These are phyloP conservation scores for Agriopis aurantiaria DNA, from an alignment of 2,888 invertebrate genomes.

Conservation along the genomic window DNA sequence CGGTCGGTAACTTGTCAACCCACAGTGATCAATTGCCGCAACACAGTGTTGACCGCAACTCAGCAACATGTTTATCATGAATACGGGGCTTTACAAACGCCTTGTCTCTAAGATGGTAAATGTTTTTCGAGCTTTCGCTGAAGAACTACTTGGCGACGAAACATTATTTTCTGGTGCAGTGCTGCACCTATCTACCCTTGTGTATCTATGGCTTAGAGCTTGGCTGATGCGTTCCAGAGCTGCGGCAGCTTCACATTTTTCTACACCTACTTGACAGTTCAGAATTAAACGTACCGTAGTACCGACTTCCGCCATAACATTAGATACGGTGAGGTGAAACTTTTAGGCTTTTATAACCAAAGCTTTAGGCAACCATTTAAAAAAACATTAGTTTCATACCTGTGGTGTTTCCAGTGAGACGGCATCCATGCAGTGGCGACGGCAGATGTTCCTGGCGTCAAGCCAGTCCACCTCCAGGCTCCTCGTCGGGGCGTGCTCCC, in stretches of 20 bases:
- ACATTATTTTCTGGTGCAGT: not conserved
- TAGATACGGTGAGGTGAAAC: not conserved
- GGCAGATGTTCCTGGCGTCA: constrained; percentile 96
- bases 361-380: too few species aligned
- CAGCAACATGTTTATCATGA: too few species aligned
- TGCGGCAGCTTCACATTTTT: not conserved
- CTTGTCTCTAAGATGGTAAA: not conserved
- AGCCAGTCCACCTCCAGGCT: constrained; percentile 96
- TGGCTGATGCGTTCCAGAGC: not conserved
- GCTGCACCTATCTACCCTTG: not conserved
- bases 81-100: too few species aligned
- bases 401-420: constrained; percentile 96
- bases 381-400: constrained; percentile 57
- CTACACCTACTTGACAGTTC: not conserved
- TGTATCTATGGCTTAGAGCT: not conserved
- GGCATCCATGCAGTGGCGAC: constrained; percentile 97
- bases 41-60: too few species aligned
- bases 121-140: not conserved
- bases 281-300: not conserved
- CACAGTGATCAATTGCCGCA: too few species aligned
- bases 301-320: not conserved
- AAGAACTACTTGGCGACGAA: not conserved
- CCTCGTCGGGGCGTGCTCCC: constrained; percentile 94
- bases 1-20: too few species aligned
- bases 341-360: not conserved